phyloP scores from a whole-genome alignment of 2,113 vertebrate species.

The Pachycephala philippinensis region DNA sequence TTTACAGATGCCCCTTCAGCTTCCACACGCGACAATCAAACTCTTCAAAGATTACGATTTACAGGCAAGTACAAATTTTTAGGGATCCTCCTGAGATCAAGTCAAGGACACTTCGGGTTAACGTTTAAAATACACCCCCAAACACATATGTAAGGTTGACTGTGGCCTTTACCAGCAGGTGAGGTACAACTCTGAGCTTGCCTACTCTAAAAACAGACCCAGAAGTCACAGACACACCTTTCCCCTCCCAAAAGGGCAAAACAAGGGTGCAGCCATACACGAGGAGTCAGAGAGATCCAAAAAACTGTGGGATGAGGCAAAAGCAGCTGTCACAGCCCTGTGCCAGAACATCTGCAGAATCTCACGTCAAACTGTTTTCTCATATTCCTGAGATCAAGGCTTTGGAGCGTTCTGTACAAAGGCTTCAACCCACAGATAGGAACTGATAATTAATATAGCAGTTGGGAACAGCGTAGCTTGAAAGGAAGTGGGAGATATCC shows the following conservation, averaged over 20 bases:
- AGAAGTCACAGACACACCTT: not conserved
- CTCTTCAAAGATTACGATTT: not conserved
- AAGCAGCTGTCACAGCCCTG: not conserved
- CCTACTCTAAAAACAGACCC: not conserved
- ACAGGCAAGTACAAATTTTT: not conserved
- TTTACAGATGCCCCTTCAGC: not conserved
- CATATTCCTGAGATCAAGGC: constrained; percentile 47
- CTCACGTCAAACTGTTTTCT: not conserved
- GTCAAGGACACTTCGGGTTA: not conserved
- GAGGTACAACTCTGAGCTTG: not conserved
- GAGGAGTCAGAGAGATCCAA: not conserved
- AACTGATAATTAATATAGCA: constrained; percentile 10
- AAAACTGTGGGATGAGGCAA: constrained; percentile 1
- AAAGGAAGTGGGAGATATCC: constrained; percentile 43
- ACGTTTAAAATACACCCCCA: not conserved
- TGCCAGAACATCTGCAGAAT: constrained; percentile 48
- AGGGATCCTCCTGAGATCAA: not conserved
- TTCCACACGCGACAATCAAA: not conserved
- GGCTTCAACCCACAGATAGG: constrained; percentile 12
- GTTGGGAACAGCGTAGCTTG: not conserved
- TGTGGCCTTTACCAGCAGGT: not conserved
- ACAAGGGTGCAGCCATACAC: accelerated
- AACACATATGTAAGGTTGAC: not conserved
- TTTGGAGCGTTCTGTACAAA: not conserved
- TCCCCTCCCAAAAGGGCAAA: not conserved